Evolutionary conservation across 2,888 invertebrate species (phyloP).

Genomic region (Osmoderma eremita): DNA sequence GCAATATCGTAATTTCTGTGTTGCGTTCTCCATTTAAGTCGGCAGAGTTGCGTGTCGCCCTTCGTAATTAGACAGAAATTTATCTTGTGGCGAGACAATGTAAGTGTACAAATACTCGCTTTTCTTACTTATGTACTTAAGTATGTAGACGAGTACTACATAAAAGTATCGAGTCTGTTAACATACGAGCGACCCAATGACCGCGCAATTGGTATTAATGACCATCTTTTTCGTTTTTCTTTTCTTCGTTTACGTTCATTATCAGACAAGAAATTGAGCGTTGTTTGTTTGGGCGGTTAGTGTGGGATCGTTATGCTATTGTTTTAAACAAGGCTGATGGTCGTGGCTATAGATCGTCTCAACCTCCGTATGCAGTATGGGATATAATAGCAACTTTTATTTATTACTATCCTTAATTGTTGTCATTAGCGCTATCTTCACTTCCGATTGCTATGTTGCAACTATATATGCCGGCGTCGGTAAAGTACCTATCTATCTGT

Average conservation of each 20-base stretch:
- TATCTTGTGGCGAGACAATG: constrained; percentile 17
- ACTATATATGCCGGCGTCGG: too few species aligned
- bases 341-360: too few species aligned
- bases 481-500: too few species aligned
- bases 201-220: constrained; percentile 35
- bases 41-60: constrained; percentile 24
- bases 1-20: constrained; percentile 31
- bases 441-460: too few species aligned
- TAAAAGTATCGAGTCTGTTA: background rate
- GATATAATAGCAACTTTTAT: too few species aligned
- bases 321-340: background rate
- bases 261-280: constrained; percentile 16
- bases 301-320: background rate
- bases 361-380: too few species aligned
- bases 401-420: too few species aligned
- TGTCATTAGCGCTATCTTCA: too few species aligned
- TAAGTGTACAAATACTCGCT: background rate
- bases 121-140: background rate
- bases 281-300: constrained; percentile 1
- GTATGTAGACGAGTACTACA: background rate
- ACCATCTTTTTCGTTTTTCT: constrained; percentile 15
- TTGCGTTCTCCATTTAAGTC: background rate
- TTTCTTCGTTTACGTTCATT: constrained; percentile 26
- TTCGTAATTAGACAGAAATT: constrained; percentile 25
- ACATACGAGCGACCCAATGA: constrained; percentile 21